A percentile compares a stretch with the other conserved stretches of the same genome.
Evolutionary conservation across 2,113 vertebrate genomes (phyloP).

Genomic region (Prinia subflava): DNA sequence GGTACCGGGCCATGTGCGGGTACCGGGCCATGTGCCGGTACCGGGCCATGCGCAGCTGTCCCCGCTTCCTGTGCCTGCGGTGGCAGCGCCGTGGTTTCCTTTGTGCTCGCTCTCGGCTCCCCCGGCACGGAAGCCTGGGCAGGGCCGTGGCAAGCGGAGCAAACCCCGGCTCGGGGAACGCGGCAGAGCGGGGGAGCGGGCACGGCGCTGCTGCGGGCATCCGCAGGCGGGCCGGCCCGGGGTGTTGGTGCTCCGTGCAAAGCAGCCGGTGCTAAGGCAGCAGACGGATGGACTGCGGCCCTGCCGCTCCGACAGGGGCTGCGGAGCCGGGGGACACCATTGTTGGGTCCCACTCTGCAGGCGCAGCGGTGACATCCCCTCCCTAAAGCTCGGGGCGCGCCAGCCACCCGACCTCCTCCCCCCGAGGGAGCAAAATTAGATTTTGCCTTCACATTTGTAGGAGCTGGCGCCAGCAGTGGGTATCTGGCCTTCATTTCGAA

Average conservation of each 20-base stretch:
- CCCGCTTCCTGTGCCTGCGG: neutral
- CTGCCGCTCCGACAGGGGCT: neutral
- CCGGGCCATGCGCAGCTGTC: neutral
- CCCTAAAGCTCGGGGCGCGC: fast-evolving
- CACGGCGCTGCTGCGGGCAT: fast-evolving
- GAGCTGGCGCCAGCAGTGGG: neutral
- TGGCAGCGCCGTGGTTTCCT: neutral
- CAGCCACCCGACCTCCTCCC: neutral
- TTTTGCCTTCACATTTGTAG: neutral
- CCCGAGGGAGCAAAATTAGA: neutral
- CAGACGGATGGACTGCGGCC: neutral
- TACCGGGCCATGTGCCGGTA: fast-evolving
- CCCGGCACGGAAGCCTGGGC: neutral
- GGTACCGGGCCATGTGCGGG: neutral
- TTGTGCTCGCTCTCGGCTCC: fast-evolving
- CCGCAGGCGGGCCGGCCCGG: neutral
- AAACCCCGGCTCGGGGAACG: neutral
- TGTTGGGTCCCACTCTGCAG: neutral
- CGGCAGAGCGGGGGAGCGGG: neutral
- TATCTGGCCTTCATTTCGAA: neutral
- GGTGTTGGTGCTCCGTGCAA: fast-evolving
- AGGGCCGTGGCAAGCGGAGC: neutral
- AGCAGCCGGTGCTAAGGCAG: neutral
- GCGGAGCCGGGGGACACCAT: neutral
- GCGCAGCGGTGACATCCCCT: neutral